Evolutionary conservation across 2,797 vertebrate genomes (phyloP).

Genomic region (Carapus acus): DNA sequence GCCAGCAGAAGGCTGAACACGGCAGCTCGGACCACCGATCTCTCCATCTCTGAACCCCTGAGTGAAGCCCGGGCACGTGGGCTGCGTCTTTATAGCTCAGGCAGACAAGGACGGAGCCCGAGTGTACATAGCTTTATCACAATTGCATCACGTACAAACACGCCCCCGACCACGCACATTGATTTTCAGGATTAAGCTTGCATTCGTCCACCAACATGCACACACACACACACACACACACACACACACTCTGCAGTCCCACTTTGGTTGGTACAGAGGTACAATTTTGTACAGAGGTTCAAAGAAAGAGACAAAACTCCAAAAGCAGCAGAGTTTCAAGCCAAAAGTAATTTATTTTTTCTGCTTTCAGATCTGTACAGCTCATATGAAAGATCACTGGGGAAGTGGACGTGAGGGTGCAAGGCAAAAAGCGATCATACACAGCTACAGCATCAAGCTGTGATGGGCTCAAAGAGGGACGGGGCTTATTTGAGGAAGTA

Average conservation of each 20-base stretch:
- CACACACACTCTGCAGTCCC: neutral
- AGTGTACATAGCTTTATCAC: constrained; percentile 3
- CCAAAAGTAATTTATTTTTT: constrained; percentile 68
- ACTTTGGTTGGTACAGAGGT: neutral
- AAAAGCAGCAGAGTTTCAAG: constrained; percentile 45
- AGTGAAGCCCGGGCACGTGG: constrained; percentile 15
- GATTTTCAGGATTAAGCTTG: neutral
- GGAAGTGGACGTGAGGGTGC: constrained; percentile 63
- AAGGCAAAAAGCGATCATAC: constrained; percentile 65
- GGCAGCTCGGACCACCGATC: constrained; percentile 27
- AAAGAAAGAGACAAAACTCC: constrained; percentile 13
- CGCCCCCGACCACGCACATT: constrained; percentile 1
- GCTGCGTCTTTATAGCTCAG: constrained; percentile 43
- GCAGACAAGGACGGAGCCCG: constrained; percentile 3
- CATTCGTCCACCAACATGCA: neutral
- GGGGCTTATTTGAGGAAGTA: constrained; percentile 39
- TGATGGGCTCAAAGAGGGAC: constrained; percentile 50
- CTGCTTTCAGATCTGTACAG: constrained; percentile 78
- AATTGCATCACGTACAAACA: neutral
- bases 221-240: neutral
- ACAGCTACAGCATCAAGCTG: constrained; percentile 64
- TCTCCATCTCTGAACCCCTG: constrained; percentile 44
- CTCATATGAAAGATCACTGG: constrained; percentile 69
- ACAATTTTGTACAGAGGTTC: neutral
- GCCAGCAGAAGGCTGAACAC: constrained; percentile 58